Percentiles rank a stretch among this genome's conserved stretches.
Conservation (phyloP, 2,797 vertebrate species). For the Artibeus lituratus region DNA sequence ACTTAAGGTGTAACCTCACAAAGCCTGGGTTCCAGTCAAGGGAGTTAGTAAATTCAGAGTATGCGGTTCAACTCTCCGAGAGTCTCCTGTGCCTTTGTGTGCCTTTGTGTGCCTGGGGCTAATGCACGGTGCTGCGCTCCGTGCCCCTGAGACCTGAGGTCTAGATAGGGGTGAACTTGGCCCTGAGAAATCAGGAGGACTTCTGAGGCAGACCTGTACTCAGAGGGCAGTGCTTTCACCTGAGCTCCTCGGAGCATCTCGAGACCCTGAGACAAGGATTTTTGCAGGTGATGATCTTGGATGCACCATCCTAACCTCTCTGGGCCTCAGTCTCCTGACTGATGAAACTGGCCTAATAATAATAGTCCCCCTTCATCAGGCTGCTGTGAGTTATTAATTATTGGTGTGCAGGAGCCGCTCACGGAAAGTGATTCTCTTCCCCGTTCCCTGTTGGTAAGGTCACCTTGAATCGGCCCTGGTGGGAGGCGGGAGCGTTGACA, state of each 20-base stretch:
- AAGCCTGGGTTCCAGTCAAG: background rate
- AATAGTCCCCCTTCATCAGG: background rate
- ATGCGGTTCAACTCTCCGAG: background rate
- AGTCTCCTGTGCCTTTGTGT: accelerated
- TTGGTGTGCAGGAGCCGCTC: accelerated
- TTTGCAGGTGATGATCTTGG: background rate
- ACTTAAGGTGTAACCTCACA: accelerated
- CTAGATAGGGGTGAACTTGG: background rate
- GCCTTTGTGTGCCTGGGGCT: background rate
- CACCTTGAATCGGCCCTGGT: accelerated
- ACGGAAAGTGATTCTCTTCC: no score
- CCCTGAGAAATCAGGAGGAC: background rate
- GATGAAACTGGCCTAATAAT: background rate
- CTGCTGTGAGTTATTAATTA: background rate
- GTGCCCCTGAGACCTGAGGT: accelerated
- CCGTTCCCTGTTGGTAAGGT: accelerated
- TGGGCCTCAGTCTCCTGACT: background rate
- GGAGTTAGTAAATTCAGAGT: accelerated
- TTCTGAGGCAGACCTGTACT: background rate
- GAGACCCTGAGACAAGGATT: background rate
- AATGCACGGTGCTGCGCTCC: accelerated
- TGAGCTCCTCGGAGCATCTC: background rate
- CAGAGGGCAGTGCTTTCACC: background rate
- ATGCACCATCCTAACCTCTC: no score
- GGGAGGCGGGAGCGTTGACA: background rate